Conservation (phyloP, 2,113 vertebrate genomes). For the Larimichthys crocea region DNA sequence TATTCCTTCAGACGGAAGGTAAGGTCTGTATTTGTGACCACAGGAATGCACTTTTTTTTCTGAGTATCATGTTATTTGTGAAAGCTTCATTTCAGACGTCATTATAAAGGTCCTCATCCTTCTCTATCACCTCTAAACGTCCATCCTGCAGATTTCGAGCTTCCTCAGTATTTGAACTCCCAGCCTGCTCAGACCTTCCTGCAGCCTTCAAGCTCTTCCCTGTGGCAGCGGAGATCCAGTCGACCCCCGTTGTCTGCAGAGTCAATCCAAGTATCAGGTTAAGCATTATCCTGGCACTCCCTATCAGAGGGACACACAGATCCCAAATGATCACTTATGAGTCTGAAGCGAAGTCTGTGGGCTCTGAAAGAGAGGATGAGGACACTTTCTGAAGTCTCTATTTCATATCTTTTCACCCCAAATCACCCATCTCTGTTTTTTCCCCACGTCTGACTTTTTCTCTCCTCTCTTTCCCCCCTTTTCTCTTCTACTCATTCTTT, state of each 20-base stretch:
- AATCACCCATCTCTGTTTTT: slow-evolving; percentile 54
- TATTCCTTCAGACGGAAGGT: too few species aligned
- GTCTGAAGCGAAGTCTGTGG: slow-evolving; percentile 35
- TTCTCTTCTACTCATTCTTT: slow-evolving; percentile 63
- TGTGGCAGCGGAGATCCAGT: background rate
- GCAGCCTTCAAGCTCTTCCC: slow-evolving; percentile 18
- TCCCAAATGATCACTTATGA: slow-evolving; percentile 51
- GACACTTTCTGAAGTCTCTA: slow-evolving; percentile 24
- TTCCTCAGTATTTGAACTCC: slow-evolving; percentile 46
- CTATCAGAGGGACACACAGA: slow-evolving; percentile 44
- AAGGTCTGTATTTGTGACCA: background rate
- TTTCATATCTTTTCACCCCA: slow-evolving; percentile 56
- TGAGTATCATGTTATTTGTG: background rate
- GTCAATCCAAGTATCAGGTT: slow-evolving; percentile 51
- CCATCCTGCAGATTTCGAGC: slow-evolving; percentile 53
- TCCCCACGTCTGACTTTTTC: slow-evolving; percentile 46
- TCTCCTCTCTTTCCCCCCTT: slow-evolving; percentile 21
- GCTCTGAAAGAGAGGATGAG: slow-evolving; percentile 26
- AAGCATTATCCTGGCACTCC: slow-evolving; percentile 34
- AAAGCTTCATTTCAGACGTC: background rate
- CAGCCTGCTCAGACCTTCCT: slow-evolving; percentile 18
- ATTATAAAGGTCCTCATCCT: background rate
- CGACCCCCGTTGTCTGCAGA: background rate
- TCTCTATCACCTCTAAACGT: slow-evolving; percentile 10
- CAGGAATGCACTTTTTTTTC: background rate